Evolutionary conservation across 2,888 invertebrate species (phyloP).

Genomic region (Rotaria macrura): DNA sequence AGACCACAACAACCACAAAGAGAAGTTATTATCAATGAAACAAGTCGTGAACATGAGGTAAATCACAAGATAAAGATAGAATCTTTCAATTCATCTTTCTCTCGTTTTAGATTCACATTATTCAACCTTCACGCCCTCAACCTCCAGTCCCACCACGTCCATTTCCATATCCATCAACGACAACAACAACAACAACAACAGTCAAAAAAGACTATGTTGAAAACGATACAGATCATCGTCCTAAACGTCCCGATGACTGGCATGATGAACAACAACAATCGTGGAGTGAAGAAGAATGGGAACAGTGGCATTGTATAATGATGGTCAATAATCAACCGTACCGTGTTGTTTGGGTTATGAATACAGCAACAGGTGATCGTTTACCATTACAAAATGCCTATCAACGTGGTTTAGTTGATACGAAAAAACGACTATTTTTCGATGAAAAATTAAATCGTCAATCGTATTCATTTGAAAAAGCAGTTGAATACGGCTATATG

Average conservation of each 20-base stretch:
- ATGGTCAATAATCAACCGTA: not conserved
- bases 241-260: not conserved
- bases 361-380: not conserved
- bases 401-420: not conserved
- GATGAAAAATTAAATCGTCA: not conserved
- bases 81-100: too few relatives aligned
- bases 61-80: not conserved
- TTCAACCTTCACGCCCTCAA: too few relatives aligned
- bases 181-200: too few relatives aligned
- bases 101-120: too few relatives aligned
- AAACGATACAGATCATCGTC: not conserved
- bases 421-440: not conserved
- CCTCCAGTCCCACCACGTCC: not conserved
- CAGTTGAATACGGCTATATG: slow-evolving; percentile 18
- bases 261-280: not conserved
- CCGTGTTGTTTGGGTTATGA: slow-evolving; percentile 7
- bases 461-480: not conserved
- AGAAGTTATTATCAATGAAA: not conserved
- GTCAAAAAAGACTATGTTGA: not conserved
- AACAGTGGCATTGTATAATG: not conserved
- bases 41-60: not conserved
- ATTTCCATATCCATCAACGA: not conserved
- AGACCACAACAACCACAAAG: not conserved
- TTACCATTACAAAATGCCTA: not conserved
- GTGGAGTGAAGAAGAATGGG: slow-evolving; percentile 1